Evolutionary conservation across 2,888 invertebrate species (phyloP).

Genomic region (Leptothorax acervorum): DNA sequence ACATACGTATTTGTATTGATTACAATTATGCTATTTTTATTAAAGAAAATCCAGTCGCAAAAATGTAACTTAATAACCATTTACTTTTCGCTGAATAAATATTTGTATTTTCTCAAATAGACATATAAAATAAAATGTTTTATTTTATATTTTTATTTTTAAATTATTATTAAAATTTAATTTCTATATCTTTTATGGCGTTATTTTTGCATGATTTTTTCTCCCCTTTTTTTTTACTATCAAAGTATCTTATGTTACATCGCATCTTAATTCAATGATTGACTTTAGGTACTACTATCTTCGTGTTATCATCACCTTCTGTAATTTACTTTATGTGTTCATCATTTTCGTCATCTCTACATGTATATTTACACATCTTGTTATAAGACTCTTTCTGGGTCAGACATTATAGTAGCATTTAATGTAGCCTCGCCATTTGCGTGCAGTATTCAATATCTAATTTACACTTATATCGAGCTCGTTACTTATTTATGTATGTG

Average conservation of each 20-base stretch:
- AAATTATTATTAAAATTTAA: not conserved
- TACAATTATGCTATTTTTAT: not conserved
- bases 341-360: not conserved
- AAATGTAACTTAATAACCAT: not conserved
- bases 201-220: not conserved
- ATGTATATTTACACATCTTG: constrained; percentile 9
- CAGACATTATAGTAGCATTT: constrained; percentile 19
- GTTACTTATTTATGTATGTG: not conserved
- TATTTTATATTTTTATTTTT: not conserved
- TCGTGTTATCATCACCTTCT: not conserved
- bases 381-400: constrained; percentile 19
- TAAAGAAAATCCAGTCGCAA: not conserved
- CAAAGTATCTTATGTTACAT: not conserved
- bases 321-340: not conserved
- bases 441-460: constrained; percentile 6
- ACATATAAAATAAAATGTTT: not conserved
- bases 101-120: not conserved
- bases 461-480: not conserved
- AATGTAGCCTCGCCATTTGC: constrained; percentile 21
- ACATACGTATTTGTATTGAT: not conserved
- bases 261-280: not conserved
- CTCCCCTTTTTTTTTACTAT: not conserved
- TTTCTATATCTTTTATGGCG: not conserved
- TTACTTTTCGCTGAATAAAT: not conserved
- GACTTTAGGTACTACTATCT: not conserved